Conservation (phyloP, 2,797 vertebrate species). For the Peromyscus aztecus region DNA sequence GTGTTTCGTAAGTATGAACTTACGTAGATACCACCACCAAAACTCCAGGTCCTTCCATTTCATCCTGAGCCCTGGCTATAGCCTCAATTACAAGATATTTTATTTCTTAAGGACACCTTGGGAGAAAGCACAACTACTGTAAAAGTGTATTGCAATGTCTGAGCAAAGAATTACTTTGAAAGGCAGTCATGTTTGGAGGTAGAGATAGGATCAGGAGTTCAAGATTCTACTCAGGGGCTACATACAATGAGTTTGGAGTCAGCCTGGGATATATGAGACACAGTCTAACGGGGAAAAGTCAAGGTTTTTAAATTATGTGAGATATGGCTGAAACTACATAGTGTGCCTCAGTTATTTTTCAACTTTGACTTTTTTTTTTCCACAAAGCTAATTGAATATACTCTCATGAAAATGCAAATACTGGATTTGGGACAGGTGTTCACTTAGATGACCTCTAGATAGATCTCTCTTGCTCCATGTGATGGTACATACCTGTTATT, state of each 20-base stretch:
- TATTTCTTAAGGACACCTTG: neutral
- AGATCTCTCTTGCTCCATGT: neutral
- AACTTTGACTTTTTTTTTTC: slow-evolving; percentile 5
- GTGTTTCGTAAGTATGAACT: neutral
- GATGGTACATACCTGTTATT: neutral
- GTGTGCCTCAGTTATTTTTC: slow-evolving; percentile 15
- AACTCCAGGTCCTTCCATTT: neutral
- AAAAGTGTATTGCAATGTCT: neutral
- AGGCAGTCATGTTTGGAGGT: neutral
- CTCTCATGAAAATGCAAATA: neutral
- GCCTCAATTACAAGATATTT: neutral
- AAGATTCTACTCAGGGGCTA: neutral
- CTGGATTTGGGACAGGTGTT: neutral
- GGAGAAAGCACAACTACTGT: neutral
- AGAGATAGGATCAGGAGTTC: neutral
- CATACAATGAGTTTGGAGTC: neutral
- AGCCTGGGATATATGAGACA: neutral
- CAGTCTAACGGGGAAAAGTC: neutral
- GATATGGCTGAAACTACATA: neutral
- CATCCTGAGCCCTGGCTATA: neutral
- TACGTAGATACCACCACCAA: fast-evolving
- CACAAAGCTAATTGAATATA: neutral
- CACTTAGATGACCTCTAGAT: neutral
- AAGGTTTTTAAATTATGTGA: neutral
- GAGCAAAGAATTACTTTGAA: neutral